A percentile compares a stretch with the other conserved stretches of the same genome.
Evolutionary conservation across 1,140 invertebrate species (phyloP).

Genomic region (Neotoxoptera formosana): DNA sequence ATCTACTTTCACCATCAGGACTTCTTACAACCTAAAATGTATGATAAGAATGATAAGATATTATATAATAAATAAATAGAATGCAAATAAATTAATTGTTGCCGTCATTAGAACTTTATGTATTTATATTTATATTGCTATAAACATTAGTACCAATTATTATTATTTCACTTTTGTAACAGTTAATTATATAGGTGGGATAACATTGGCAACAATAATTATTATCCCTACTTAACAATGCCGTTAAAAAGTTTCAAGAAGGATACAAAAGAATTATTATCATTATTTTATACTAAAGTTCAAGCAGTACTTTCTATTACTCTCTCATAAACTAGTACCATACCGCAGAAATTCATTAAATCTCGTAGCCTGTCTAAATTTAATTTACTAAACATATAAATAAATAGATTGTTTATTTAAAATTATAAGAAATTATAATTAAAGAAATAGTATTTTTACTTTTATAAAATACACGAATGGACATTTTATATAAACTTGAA

Average conservation of each 20-base stretch:
- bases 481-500: too few relatives aligned
- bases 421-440: too few relatives aligned
- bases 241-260: not conserved
- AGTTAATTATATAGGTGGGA: not conserved
- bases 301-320: not conserved
- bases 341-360: not conserved
- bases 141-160: too few relatives aligned
- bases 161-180: too few relatives aligned
- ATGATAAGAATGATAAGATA: not conserved
- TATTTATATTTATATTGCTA: not conserved
- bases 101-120: not conserved
- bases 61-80: not conserved
- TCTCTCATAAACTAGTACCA: not conserved
- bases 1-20: conserved; percentile 88
- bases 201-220: not conserved
- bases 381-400: not conserved
- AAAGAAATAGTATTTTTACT: not conserved
- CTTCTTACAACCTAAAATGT: conserved; percentile 77
- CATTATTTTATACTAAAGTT: not conserved
- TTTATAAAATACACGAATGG: not conserved
- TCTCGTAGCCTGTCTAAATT: not conserved
- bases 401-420: not conserved
- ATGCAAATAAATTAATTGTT: not conserved
- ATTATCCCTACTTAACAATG: not conserved
- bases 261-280: not conserved